Base-by-base conservation (phyloP, 2,888 invertebrate genomes). In the Acheta domesticus region DNA sequence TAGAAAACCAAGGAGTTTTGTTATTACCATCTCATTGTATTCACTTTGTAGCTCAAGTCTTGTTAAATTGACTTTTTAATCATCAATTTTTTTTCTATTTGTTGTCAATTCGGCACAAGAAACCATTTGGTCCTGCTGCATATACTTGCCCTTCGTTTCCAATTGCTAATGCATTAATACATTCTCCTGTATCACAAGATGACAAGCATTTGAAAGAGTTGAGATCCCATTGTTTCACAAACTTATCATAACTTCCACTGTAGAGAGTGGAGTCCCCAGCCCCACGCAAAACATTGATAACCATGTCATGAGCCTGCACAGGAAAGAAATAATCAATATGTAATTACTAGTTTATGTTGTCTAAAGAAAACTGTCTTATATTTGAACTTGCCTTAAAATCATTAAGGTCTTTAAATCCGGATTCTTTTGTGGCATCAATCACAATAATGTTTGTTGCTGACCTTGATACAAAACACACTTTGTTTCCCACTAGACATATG, bases 121-220 rank as follows among this genome's bases (percentile, higher is more conserved):
- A 85, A 20, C 91, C 91, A 82, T 91, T 90, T 86, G 89, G 88
- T 14, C 91, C 90, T 1, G 88, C 91, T 1, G 89, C 90, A 87
- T 90, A 92, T 11, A 88, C 87, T 81, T 86, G 85, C 1, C 87
- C 85, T 8, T 84, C 83, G 14, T 83, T 87, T 20, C 85, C 87
- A 11, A 87, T 85, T 48, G 88, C 86, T 75, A 91, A 82, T 81
- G 87, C 87, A 78, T 89, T 90, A 73, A 91, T 84, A 82, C 85
- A 85, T 4, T 84, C 83, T 11, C 84, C 85, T 3, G 86, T 81
- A 62, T 84, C 83, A n/a, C 85, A 81, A 21, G 83, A 84, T 11
- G 83, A 84, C 1, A 84, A 82, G 77, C 84, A 82, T 75, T 83
- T 82, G 49, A 85, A 80, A 11, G 83, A 85, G 12, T 84, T 83